A percentile compares a stretch with the other conserved stretches of the same genome.
Conservation (phyloP, 2,797 vertebrate species). For the Pteropus rufus region DNA sequence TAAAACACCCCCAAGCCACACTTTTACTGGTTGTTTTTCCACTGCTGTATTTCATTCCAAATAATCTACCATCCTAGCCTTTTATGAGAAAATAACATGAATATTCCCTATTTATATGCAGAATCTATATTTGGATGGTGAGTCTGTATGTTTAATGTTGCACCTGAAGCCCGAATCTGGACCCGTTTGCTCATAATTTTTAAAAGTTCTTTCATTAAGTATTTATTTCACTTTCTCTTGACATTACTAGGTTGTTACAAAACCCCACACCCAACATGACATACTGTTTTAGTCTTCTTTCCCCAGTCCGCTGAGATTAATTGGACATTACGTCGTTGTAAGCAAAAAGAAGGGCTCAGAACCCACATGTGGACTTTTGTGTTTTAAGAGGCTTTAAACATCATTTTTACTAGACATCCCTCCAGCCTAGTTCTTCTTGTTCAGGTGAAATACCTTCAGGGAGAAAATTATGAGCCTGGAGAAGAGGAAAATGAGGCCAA, state of each 20-base stretch:
- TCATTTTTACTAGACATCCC: slow-evolving; percentile 29
- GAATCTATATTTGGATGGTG: neutral
- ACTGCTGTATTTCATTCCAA: neutral
- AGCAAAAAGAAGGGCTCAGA: slow-evolving; percentile 40
- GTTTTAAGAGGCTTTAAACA: slow-evolving; percentile 48
- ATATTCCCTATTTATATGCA: neutral
- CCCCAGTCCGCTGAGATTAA: neutral
- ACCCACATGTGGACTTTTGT: slow-evolving; percentile 11
- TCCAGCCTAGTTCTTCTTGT: slow-evolving; percentile 27
- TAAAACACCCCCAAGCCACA: neutral
- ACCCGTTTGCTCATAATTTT: neutral
- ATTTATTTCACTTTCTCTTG: slow-evolving; percentile 19
- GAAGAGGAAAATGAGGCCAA: neutral
- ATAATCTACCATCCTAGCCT: neutral
- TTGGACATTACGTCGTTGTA: neutral
- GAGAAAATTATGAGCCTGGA: slow-evolving; percentile 39
- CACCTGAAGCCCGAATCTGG: neutral
- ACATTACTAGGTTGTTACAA: neutral
- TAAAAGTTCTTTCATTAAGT: neutral
- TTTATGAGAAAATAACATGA: neutral
- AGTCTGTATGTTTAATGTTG: neutral
- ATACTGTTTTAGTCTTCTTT: neutral
- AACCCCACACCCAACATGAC: neutral
- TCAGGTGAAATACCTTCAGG: slow-evolving; percentile 60
- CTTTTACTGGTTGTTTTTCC: slow-evolving; percentile 9